phyloP scores from a whole-genome alignment of 2,888 invertebrate genomes.

The Pheosia tremula region DNA sequence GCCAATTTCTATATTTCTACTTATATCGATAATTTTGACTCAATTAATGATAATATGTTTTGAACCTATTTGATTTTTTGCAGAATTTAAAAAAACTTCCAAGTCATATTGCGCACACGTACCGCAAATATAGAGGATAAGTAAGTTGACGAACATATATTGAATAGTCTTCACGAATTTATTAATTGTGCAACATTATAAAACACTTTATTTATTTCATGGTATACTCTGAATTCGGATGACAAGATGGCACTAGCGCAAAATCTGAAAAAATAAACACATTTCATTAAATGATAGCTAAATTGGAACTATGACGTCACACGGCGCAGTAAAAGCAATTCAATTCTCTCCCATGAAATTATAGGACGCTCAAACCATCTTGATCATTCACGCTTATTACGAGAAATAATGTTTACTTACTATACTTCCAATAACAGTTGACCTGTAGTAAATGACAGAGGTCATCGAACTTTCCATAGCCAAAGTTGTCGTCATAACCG shows the following conservation, averaged over 20 bases:
- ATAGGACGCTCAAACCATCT: not conserved
- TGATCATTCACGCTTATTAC: not conserved
- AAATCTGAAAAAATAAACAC: constrained; percentile 59
- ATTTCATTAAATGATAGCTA: not conserved
- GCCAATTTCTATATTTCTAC: too few species aligned
- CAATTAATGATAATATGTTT: not conserved
- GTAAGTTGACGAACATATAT: constrained; percentile 10
- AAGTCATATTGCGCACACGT: constrained; percentile 51
- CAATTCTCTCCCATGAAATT: constrained; percentile 7
- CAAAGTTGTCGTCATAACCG: constrained; percentile 65
- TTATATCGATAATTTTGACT: too few species aligned
- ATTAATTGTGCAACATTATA: constrained; percentile 2
- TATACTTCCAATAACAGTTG: constrained; percentile 69
- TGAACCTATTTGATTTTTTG: constrained; percentile 18
- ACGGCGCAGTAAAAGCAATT: constrained; percentile 1
- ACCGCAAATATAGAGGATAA: constrained; percentile 45
- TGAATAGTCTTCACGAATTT: constrained; percentile 10
- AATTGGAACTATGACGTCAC: constrained; percentile 5
- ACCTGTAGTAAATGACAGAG: constrained; percentile 68
- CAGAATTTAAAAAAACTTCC: constrained; percentile 53
- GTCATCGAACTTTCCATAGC: constrained; percentile 65
- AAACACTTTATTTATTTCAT: not conserved
- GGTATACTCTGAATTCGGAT: constrained; percentile 31
- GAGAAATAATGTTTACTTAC: constrained; percentile 46
- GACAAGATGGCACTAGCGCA: constrained; percentile 51